Evolutionary conservation across 2,888 invertebrate species (phyloP).

Genomic region (Brenthis hecate): DNA sequence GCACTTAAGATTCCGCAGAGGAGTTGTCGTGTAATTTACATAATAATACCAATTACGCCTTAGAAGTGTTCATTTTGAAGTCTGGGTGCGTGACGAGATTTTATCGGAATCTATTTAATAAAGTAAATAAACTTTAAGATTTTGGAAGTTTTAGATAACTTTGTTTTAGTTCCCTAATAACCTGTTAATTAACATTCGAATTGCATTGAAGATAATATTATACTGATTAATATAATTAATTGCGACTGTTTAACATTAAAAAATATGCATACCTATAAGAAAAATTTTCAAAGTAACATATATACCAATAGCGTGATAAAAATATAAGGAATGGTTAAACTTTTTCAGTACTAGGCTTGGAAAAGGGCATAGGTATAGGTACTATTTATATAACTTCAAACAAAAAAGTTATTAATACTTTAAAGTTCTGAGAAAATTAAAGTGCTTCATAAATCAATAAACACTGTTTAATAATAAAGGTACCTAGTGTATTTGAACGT

Average conservation of each 20-base stretch:
- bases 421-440: neutral
- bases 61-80: conserved; percentile 41
- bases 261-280: no score
- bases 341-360: conserved; percentile 9
- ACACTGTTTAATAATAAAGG: no score
- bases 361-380: neutral
- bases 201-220: no score
- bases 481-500: no score
- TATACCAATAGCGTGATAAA: neutral
- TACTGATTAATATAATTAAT: no score
- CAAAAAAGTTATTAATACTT: conserved; percentile 2
- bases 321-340: neutral
- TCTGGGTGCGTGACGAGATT: conserved; percentile 42
- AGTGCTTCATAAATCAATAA: conserved; percentile 10
- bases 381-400: conserved; percentile 3
- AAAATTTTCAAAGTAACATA: no score
- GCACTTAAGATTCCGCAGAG: conserved; percentile 35
- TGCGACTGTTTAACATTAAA: no score
- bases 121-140: conserved; percentile 14
- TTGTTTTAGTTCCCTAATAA: neutral
- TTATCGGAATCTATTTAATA: conserved; percentile 37
- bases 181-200: no score
- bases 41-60: conserved; percentile 43
- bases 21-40: conserved; percentile 42
- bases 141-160: neutral